Conservation (phyloP, 2,113 vertebrate genomes). For the Philantomba maxwellii region DNA sequence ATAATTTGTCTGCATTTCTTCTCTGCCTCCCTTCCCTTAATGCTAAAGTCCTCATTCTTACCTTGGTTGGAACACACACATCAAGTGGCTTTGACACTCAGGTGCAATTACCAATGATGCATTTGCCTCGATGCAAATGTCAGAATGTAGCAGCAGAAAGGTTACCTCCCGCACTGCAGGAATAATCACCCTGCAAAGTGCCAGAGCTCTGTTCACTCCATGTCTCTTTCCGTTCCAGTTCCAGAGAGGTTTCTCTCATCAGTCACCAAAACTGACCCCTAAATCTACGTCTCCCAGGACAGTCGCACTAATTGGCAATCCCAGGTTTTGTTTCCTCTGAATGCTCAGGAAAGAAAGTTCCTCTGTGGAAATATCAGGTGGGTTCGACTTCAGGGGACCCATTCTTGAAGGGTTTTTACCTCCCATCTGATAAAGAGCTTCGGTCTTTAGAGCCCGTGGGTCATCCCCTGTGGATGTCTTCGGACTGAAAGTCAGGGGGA, state of each 20-base stretch:
- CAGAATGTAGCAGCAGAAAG: slow-evolving; percentile 63
- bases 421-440: not conserved
- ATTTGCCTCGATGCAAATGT: slow-evolving; percentile 73
- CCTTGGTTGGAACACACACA: slow-evolving; percentile 64
- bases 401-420: not conserved
- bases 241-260: not conserved
- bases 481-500: not conserved
- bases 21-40: slow-evolving; percentile 40
- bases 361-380: not conserved
- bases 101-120: slow-evolving; percentile 70
- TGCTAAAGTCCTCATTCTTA: slow-evolving; percentile 56
- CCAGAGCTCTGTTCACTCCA: not conserved
- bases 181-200: slow-evolving; percentile 53
- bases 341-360: not conserved
- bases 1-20: slow-evolving; percentile 52
- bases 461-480: not conserved
- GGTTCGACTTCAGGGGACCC: not conserved
- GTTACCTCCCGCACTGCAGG: slow-evolving; percentile 62
- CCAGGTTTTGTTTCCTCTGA: not conserved
- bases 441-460: not conserved
- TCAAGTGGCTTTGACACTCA: slow-evolving; percentile 68
- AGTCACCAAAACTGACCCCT: slow-evolving; percentile 30
- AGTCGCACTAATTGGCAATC: slow-evolving; percentile 18
- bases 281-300: slow-evolving; percentile 32
- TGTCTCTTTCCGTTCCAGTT: not conserved